Conservation (phyloP, 2,888 invertebrate species). For the Mantis religiosa region DNA sequence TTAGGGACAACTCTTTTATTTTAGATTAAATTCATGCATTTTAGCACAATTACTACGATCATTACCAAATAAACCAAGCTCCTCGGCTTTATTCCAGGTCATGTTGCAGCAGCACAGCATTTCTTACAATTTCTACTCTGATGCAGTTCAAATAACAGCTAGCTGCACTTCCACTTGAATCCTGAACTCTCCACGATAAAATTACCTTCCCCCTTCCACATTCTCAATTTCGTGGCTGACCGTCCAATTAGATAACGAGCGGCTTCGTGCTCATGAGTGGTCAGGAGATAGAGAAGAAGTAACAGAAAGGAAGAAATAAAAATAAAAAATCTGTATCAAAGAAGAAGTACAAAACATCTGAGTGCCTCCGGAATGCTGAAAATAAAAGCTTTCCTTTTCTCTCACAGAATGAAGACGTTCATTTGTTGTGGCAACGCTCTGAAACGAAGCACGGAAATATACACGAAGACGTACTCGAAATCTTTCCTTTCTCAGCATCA, state of each 20-base stretch:
- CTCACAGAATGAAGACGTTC: neutral
- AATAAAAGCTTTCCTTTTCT: neutral
- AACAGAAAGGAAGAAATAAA: neutral
- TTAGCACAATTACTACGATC: neutral
- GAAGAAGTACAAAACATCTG: neutral
- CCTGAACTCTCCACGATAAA: slow-evolving; percentile 18
- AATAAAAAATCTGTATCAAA: neutral
- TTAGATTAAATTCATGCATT: neutral
- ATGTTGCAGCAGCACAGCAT: neutral
- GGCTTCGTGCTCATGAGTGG: slow-evolving; percentile 17
- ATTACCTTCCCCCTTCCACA: slow-evolving; percentile 15
- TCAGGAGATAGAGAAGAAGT: slow-evolving; percentile 1
- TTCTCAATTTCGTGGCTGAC: slow-evolving; percentile 22
- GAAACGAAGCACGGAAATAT: neutral
- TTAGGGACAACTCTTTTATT: neutral
- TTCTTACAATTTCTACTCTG: neutral
- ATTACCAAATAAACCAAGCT: no score
- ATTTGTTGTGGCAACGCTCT: neutral
- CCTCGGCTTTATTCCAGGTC: neutral
- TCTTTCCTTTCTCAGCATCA: neutral
- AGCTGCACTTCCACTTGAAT: neutral
- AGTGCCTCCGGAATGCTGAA: neutral
- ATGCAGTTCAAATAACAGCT: neutral
- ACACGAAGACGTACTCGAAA: neutral
- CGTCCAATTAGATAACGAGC: slow-evolving; percentile 25